Evolutionary conservation across 2,797 vertebrate genomes (phyloP), one percentile per base, ranked within the genome.

Genomic region (Gephyroberyx darwinii): DNA sequence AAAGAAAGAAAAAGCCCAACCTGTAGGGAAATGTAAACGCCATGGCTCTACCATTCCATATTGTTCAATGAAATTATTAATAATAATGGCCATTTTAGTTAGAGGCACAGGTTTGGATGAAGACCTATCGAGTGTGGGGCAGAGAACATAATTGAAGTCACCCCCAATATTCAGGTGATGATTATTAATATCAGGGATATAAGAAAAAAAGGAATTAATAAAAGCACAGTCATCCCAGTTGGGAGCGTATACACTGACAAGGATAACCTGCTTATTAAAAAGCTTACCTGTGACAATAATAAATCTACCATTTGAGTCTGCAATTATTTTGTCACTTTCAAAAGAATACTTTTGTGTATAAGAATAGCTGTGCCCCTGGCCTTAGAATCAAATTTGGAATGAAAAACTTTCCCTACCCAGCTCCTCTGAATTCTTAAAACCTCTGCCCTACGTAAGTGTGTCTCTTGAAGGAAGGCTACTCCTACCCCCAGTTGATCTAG

Each of bases 141-240:
- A 48, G 17, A 30, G 14, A 30, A 30, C 41, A 47, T 43, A 63
- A 22, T 63, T 50, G 60, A 59, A 59, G 56, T 41, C 56, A 8
- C 56, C 56, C 33, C 35, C 56, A 59, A 54, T 33, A 37, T 48
- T 31, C 53, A 69, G 26, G n/a, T 45, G 39, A 45, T 43, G 9
- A 43, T 19, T 47, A 48, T 58, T 47, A 47, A 63, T 19, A 37
- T 61, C 26, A 30, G 64, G 64, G 20, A 66, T 17, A 14, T 20
- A 43, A 35, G 45, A 52, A 20, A 74, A 60, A 14, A 74, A n/a
- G 12, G 5, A 8, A 16, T 59, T 58, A 63, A 69, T 64, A 51
- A 70, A 58, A 33, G 14, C 35, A 31, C 41, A 17, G 48, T 70
- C 39, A 64, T 75, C 59, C 57, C 66, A 70, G 52, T 70, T 70